Conservation (phyloP, 2,888 invertebrate species). For the Pandemis corylana region DNA sequence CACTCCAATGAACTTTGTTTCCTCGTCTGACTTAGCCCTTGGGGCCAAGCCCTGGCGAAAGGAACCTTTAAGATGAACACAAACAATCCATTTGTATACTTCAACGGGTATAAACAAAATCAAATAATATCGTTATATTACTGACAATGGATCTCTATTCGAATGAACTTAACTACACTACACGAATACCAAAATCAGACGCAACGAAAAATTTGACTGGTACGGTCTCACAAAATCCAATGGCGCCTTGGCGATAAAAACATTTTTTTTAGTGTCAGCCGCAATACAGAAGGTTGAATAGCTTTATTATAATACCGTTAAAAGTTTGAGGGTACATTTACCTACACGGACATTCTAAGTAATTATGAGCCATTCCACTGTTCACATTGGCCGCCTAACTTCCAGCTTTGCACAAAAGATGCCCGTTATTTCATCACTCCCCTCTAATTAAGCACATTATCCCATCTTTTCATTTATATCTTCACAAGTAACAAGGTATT, state of each 20-base stretch:
- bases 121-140: background rate
- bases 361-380: background rate
- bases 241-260: no score
- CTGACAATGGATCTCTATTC: no score
- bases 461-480: background rate
- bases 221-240: no score
- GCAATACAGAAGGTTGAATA: no score
- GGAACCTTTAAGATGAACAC: constrained; percentile 23
- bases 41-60: constrained; percentile 25
- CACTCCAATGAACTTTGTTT: constrained; percentile 34
- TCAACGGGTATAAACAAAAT: constrained; percentile 11
- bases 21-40: constrained; percentile 14
- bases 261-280: no score
- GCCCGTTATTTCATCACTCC: background rate
- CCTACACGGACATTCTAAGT: background rate
- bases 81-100: constrained; percentile 15
- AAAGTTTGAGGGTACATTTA: background rate
- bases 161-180: no score
- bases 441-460: constrained; percentile 4
- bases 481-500: background rate
- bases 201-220: no score
- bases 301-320: background rate
- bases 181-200: no score
- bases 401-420: background rate
- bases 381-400: background rate